Conservation (phyloP, 1,140 invertebrate genomes). For the Lutraria rhynchaena region DNA sequence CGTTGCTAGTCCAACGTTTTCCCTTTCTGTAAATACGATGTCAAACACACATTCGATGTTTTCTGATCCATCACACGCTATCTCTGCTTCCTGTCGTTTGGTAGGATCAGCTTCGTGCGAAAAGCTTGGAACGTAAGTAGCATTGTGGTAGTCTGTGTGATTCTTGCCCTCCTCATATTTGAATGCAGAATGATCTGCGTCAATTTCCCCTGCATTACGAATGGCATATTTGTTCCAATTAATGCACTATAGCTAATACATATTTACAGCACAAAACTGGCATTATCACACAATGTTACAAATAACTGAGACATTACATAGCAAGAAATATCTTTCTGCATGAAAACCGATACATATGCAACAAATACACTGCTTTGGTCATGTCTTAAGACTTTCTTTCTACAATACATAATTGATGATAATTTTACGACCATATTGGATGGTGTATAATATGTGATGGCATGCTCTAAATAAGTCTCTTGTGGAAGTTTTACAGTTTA, state of each 20-base stretch:
- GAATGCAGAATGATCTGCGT: neutral
- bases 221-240: neutral
- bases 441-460: too few relatives aligned
- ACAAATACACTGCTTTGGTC: neutral
- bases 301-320: too few relatives aligned
- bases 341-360: too few relatives aligned
- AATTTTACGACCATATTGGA: too few relatives aligned
- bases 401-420: too few relatives aligned
- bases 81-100: neutral
- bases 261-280: neutral
- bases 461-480: too few relatives aligned
- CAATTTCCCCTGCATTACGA: neutral
- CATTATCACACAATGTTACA: neutral
- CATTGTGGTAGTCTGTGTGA: neutral
- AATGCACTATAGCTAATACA: neutral
- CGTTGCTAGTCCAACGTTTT: neutral
- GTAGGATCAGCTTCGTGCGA: constrained; percentile 2
- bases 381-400: neutral
- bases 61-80: neutral
- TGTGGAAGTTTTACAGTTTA: too few relatives aligned
- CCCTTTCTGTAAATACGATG: neutral
- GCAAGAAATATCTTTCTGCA: too few relatives aligned
- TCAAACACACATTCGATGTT: constrained; percentile 21
- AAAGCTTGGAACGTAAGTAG: constrained; percentile 7
- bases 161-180: neutral